Percentiles rank a stretch among this genome's conserved stretches.
These are phyloP conservation scores for Gymnothorax javanicus DNA, from an alignment of 2,797 vertebrate genomes.

Conservation along the genomic window DNA sequence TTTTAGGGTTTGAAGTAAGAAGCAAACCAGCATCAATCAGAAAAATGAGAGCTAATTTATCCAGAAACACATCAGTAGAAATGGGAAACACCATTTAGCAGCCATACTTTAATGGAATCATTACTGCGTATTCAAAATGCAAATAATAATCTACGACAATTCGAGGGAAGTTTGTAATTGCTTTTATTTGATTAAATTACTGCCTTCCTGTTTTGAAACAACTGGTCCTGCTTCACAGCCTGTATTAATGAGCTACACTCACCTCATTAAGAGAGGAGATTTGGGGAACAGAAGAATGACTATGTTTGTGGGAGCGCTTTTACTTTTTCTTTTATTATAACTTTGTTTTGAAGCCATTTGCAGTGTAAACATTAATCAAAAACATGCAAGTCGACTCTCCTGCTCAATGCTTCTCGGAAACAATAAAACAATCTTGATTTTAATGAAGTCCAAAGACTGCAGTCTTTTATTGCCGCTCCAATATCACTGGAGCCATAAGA, in stretches of 20 bases:
- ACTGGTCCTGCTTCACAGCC: constrained; percentile 6
- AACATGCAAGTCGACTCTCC: neutral
- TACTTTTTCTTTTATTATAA: neutral
- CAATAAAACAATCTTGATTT: neutral
- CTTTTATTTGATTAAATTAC: constrained; percentile 16
- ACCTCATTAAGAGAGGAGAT: neutral
- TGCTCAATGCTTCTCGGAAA: neutral
- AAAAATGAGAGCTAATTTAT: neutral
- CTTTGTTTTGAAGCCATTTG: neutral
- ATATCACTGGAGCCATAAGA: neutral
- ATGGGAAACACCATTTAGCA: constrained; percentile 12
- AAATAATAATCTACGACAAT: constrained; percentile 19
- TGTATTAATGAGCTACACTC: constrained; percentile 10
- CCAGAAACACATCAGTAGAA: neutral
- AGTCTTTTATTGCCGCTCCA: neutral
- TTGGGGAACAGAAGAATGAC: neutral
- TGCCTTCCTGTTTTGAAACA: neutral
- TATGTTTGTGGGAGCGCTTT: neutral
- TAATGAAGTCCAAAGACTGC: neutral
- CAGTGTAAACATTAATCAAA: constrained; percentile 19
- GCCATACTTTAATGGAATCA: constrained; percentile 27
- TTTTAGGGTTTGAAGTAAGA: neutral
- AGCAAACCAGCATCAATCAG: neutral
- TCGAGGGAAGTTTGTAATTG: neutral
- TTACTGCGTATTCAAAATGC: constrained; percentile 12